phyloP scores from a whole-genome alignment of 2,113 vertebrate genomes.

The Diadophis punctatus region DNA sequence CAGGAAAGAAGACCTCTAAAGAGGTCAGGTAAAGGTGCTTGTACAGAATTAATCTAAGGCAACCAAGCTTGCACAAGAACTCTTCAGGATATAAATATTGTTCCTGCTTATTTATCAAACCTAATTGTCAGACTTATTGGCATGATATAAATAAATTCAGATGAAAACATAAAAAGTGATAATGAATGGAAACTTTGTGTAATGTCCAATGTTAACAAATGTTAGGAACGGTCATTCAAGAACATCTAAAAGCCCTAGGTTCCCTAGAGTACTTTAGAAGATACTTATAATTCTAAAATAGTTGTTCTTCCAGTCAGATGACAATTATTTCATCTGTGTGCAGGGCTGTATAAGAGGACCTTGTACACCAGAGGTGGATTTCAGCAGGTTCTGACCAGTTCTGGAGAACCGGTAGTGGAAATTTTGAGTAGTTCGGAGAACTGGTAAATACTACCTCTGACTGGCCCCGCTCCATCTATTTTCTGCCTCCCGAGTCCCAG shows the following conservation, averaged over 20 bases:
- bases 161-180: background rate
- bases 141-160: background rate
- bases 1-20: background rate
- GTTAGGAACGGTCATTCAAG: background rate
- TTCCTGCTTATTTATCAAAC: background rate
- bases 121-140: background rate
- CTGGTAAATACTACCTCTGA: too few relatives aligned
- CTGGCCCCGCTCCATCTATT: too few relatives aligned
- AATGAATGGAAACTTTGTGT: background rate
- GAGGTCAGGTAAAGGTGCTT: background rate
- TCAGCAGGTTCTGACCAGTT: too few relatives aligned
- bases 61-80: constrained; percentile 1
- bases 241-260: background rate
- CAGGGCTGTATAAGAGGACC: background rate
- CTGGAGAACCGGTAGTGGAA: too few relatives aligned
- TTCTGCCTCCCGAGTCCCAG: too few relatives aligned
- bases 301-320: background rate
- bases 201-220: background rate
- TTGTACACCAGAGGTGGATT: too few relatives aligned
- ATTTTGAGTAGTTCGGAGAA: too few relatives aligned
- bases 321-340: background rate
- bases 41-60: background rate
- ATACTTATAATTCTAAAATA: background rate
- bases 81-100: background rate
- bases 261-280: background rate